A percentile compares a stretch with the other conserved stretches of the same genome.
These are phyloP conservation scores for Drosophila micromelanica DNA, from an alignment of 1,140 invertebrate genomes.

Conservation along the genomic window DNA sequence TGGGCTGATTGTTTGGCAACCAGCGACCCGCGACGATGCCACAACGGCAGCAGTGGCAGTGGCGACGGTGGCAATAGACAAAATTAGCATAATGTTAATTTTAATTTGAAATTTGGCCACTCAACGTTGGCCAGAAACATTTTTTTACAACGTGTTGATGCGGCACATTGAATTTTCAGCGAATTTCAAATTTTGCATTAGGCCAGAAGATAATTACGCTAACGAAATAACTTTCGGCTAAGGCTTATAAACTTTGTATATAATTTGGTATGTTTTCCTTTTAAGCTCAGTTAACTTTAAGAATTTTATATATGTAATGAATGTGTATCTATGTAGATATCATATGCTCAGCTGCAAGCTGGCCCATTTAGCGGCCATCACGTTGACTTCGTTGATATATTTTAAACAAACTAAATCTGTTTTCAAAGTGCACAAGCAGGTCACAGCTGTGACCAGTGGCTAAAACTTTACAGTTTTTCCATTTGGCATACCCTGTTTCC, in stretches of 20 bases:
- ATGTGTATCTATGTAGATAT: no score
- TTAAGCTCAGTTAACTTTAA: not conserved
- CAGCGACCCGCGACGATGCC: slow-evolving; percentile 69
- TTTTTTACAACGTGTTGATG: slow-evolving; percentile 78
- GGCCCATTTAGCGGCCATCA: not conserved
- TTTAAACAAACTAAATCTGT: slow-evolving; percentile 21
- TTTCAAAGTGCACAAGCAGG: slow-evolving; percentile 40
- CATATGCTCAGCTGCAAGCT: not conserved
- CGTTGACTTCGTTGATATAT: slow-evolving; percentile 5
- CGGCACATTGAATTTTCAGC: slow-evolving; percentile 67
- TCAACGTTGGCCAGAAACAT: slow-evolving; percentile 68
- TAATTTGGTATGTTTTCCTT: not conserved
- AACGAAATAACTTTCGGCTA: slow-evolving; percentile 5
- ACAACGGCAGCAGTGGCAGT: slow-evolving; percentile 5
- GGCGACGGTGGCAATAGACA: slow-evolving; percentile 51
- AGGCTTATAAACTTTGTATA: not conserved
- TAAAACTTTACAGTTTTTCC: slow-evolving; percentile 35
- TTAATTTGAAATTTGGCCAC: slow-evolving; percentile 81
- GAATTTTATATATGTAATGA: no score
- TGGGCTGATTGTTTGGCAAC: slow-evolving; percentile 69
- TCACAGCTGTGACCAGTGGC: slow-evolving; percentile 49
- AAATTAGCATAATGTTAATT: slow-evolving; percentile 81
- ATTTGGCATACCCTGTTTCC: slow-evolving; percentile 14
- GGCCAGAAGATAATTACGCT: slow-evolving; percentile 1
- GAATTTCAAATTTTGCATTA: slow-evolving; percentile 20